Evolutionary conservation across 2,888 invertebrate genomes (phyloP).

Genomic region (Alviniconcha strummeri): DNA sequence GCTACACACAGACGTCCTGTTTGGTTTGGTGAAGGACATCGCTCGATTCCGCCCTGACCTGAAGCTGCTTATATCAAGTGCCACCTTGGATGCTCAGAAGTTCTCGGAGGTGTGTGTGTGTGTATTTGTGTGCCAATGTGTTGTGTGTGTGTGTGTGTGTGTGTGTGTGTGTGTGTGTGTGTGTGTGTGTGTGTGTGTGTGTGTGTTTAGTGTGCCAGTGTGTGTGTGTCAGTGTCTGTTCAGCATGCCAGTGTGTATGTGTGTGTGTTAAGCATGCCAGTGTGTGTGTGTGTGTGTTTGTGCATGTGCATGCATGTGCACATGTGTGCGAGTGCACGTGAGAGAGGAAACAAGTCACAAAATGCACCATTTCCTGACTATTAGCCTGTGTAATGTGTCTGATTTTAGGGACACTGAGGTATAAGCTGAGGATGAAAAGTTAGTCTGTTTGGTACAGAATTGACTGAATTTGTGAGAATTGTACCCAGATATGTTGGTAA

Average conservation of each 20-base stretch:
- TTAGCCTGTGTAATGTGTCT: too few species aligned
- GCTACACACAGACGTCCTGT: slow-evolving; percentile 97
- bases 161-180: not conserved
- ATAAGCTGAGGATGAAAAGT: too few species aligned
- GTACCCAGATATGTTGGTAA: too few species aligned
- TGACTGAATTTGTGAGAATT: too few species aligned
- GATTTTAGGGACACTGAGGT: too few species aligned
- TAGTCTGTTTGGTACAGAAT: too few species aligned
- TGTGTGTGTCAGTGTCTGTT: too few species aligned
- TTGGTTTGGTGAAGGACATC: slow-evolving; percentile 95
- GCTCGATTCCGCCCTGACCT: slow-evolving; percentile 92
- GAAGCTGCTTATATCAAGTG: slow-evolving; percentile 97
- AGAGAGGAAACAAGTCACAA: too few species aligned
- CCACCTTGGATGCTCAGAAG: slow-evolving; percentile 97
- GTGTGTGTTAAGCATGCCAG: not conserved
- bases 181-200: not conserved
- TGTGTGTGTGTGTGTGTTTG: slow-evolving; percentile 1
- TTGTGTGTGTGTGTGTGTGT: not conserved
- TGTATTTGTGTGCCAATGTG: slow-evolving; percentile 39
- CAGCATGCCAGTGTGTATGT: not conserved
- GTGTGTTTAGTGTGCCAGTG: not conserved
- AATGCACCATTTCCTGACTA: too few species aligned
- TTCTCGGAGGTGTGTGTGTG: slow-evolving; percentile 83
- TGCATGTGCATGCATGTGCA: not conserved
- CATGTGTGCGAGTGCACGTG: not conserved